Base-by-base conservation (phyloP, 2,113 vertebrate species). In the Lichenostomus cassidix region DNA sequence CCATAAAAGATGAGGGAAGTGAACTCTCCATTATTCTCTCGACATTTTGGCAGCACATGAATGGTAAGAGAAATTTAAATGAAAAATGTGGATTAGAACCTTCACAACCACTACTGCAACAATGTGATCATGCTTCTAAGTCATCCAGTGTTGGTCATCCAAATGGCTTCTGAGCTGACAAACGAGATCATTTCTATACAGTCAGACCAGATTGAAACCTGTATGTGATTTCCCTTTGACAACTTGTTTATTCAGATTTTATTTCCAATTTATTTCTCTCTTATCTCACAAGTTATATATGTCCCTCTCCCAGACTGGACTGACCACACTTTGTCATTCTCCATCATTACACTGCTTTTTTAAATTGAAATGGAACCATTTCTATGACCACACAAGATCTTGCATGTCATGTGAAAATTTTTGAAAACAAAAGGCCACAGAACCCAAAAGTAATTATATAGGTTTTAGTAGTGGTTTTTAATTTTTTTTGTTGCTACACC, bases 381-480 rank as follows among this genome's bases (percentile, higher is more conserved):
- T 96, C 92, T 86, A 98, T 98, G 98, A 97, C 96, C 97, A 65
- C 42, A 80, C 23, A 79, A 92, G 52, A 90, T 75, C 63, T 95
- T 90, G 85, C 15, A 56, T 23, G 46, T 83, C 87, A 96, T 19
- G 91, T 89, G 93, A 94, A 91, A 95, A n/a, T 92, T 94, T 71
- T 87, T 92, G 49, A 90, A 97, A 95, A 95, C 84, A 94, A 94
- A 83, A 95, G 64, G 96, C 95, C 90, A 94, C 50, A 80, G 88
- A 96, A 78, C 82, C 87, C 22, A 65, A 94, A 96, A 96, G 87
- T 92, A 96, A 92, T 96, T 96, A 92, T 85, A 97, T 94, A 95
- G 94, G 95, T 91, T 98, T 97, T 96, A 97, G 94, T 94, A 92
- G 97, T 97, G 95, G 52, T 94, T 97, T 97, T 97, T 78, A 93